Evolutionary conservation across 2,888 invertebrate genomes (phyloP), one percentile per base, ranked within the genome.

Genomic region (Ypsolopha scabrella): DNA sequence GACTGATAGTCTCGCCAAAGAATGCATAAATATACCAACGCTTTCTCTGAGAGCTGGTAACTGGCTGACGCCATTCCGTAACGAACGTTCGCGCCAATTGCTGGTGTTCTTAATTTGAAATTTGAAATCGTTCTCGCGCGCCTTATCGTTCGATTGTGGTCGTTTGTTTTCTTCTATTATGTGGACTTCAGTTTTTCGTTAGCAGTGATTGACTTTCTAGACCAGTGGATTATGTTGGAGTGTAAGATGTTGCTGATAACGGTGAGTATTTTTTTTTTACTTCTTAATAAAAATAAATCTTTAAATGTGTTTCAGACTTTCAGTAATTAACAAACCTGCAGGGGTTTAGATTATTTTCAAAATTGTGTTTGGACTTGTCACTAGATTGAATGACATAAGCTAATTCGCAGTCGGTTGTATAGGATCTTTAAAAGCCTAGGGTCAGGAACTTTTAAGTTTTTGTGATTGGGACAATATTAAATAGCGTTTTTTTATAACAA

Each of bases 41-140:
- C 41, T 39, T 50, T 41, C 50, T 35, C 43, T 35, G 13, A 13
- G 11, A 13, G 7, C 33, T 39, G 7, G 24, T 2, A 41, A n/a
- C 34, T 51, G 24, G 51, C 55, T 45, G 14, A 50, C 55, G 66
- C 55, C 75, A 74, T 58, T 70, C 63, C 51, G 51, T 57, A 51
- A 53, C 62, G 59, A 58, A 60, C 68, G 60, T 52, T 55, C 56
- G 68, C 58, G 60, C 56, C 58, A 61, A 53, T 54, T 55, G 55
- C 64, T 60, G 61, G 75, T 61, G 67, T 65, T 63, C 58, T 9
- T 51, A 55, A 57, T 63, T 60, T 51, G 43, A 60, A 61, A 52
- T 51, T 50, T 56, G 50, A 49, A 46, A 41, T 41, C 38, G 48
- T 33, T 24, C 39, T 47, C 37, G 44, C 41, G 48, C 34, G 13